These are phyloP conservation scores for Tenthredo distinguenda DNA, from an alignment of 2,888 invertebrate genomes.

Conservation along the genomic window DNA sequence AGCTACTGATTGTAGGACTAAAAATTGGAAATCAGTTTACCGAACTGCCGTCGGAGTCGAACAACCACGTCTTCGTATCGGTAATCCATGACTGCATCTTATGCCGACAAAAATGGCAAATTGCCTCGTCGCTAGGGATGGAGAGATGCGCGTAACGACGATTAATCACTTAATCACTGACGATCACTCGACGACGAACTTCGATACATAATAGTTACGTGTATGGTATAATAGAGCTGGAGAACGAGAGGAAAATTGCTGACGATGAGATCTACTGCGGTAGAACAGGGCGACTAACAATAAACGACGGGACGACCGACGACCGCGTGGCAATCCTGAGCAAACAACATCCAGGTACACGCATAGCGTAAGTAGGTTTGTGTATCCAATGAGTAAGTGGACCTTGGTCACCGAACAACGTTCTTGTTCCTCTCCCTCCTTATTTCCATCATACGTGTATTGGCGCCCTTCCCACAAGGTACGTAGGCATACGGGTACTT, in stretches of 20 bases:
- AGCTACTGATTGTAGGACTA: neutral
- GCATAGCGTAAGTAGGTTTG: neutral
- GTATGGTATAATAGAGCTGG: neutral
- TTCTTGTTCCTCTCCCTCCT: neutral
- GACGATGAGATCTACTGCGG: neutral
- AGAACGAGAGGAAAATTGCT: neutral
- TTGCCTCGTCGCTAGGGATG: neutral
- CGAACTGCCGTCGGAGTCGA: conserved; percentile 64
- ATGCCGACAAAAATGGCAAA: neutral
- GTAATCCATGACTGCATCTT: conserved; percentile 69
- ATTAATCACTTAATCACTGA: neutral
- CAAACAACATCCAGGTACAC: conserved; percentile 1
- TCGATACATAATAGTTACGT: neutral
- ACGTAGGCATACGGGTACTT: neutral
- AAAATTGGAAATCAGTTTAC: conserved; percentile 60
- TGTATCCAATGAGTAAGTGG: neutral
- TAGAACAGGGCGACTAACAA: neutral
- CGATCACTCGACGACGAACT: neutral
- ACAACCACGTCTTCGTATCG: conserved; percentile 69
- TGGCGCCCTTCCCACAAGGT: neutral
- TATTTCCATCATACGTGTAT: neutral
- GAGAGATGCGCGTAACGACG: neutral
- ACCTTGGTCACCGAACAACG: neutral
- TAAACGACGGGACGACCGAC: neutral
- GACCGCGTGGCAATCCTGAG: neutral